Evolutionary conservation across 35 echinoderm and acorn worm genomes (phyloP).

Genomic region (Diadema setosum): DNA sequence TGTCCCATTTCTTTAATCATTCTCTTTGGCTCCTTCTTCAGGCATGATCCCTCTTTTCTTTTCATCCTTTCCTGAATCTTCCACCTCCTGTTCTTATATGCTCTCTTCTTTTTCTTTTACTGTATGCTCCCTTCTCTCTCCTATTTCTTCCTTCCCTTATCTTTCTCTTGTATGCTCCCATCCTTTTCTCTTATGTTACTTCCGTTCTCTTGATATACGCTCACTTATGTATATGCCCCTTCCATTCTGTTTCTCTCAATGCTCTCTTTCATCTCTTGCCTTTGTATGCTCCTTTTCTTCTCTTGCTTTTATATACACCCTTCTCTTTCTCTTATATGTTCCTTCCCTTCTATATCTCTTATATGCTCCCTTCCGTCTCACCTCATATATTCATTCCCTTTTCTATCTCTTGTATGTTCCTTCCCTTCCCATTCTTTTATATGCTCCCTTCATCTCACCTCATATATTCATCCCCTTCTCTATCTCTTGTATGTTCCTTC

Average conservation of each 20-base stretch:
- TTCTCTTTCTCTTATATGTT: not conserved
- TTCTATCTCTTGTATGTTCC: not conserved
- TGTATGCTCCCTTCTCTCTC: not conserved
- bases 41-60: not conserved
- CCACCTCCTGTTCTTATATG: not conserved
- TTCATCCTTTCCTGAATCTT: not conserved
- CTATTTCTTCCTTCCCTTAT: no score
- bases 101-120: not conserved
- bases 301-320: not conserved
- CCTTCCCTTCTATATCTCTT: not conserved
- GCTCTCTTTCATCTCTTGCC: not conserved
- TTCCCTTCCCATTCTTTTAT: not conserved
- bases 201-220: not conserved
- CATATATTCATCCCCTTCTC: not conserved
- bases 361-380: not conserved
- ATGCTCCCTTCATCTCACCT: not conserved
- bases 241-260: not conserved
- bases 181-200: not conserved
- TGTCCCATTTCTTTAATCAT: no score
- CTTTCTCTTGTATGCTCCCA: not conserved
- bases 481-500: not conserved
- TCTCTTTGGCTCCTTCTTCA: not conserved
- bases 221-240: not conserved
- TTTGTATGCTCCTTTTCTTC: not conserved
- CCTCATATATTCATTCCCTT: not conserved